Base-by-base conservation (phyloP, 2,797 vertebrate genomes). In the Odontamblyopus lacepedii region DNA sequence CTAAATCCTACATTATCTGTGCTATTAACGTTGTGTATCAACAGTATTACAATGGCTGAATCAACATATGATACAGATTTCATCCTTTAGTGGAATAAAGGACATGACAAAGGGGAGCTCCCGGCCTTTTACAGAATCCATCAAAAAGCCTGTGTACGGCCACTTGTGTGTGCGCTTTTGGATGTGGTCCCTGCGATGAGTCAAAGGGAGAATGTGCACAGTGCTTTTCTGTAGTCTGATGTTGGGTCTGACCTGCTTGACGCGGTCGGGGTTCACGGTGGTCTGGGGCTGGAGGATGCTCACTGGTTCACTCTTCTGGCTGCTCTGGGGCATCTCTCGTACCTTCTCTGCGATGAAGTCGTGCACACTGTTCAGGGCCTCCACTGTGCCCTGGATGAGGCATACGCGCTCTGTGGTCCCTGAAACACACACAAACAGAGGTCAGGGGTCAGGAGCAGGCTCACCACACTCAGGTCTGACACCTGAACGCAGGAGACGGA, bases 291-390 rank as follows among this genome's bases (percentile, higher is more conserved):
- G 96, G 83, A 97, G 91, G 81, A 96, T 96, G 93, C 95, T 96
- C 87, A 96, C 96, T 0, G 96, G 94, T 79, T 97, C 96, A n/a
- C 93, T 91, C 90, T 97, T 97, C 87, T 95, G 95, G 79, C 94
- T 95, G 64, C 95, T 96, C 92, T 97, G 96, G 12, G 96, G 96
- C 93, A 97, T 96, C 93, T 98, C 96, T 66, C 96, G 93, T 78
- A 98, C 96, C 87, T 98, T 98, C 89, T 97, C 96, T 0, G 96
- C 96, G 59, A 98, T 98, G 89, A 98, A 98, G 92, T 95, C 95
- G 70, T 98, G 96, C 76, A 97, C 96, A 0, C 94, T 94, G 32
- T 96, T 96, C 84, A 98, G 92, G 6, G 96, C 96, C 88, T 98
- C 96, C 77, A 96, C 96, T 0, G 96, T 95, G 69, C 96, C 96